phyloP scores from a whole-genome alignment of 2,113 vertebrate genomes.

The Delphinapterus leucas region DNA sequence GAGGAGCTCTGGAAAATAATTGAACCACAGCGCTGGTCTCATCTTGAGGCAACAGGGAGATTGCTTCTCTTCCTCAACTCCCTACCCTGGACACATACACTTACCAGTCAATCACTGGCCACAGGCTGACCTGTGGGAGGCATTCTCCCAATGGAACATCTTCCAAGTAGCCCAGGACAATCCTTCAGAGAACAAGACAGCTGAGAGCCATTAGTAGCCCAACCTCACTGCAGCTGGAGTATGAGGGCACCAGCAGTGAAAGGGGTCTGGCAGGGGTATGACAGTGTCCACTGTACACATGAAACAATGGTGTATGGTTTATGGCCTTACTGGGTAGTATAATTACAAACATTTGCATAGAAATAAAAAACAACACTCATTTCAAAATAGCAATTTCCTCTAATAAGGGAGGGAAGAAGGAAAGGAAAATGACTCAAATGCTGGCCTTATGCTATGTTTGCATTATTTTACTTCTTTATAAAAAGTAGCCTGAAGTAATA shows the following conservation, averaged over 20 bases:
- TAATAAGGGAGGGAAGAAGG: not conserved
- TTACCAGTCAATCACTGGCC: not conserved
- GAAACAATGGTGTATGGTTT: not conserved
- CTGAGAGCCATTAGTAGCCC: not conserved
- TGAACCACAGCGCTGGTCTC: not conserved
- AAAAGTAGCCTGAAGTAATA: not conserved
- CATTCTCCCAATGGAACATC: not conserved
- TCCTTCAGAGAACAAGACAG: not conserved
- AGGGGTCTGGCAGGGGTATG: not conserved
- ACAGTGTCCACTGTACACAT: not conserved
- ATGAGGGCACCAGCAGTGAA: not conserved
- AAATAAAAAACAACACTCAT: not conserved
- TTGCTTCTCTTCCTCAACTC: not conserved
- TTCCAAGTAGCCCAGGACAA: not conserved
- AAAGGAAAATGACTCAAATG: not conserved
- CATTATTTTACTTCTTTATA: not conserved
- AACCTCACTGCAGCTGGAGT: not conserved
- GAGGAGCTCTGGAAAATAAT: not conserved
- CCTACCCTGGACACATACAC: not conserved
- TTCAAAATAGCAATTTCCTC: not conserved
- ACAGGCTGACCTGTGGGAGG: not conserved
- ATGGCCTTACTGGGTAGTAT: not conserved
- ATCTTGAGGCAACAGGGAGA: not conserved
- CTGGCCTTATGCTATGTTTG: not conserved
- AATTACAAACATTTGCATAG: not conserved